Evolutionary conservation across 2,113 vertebrate species (phyloP).

Genomic region (Charina bottae): DNA sequence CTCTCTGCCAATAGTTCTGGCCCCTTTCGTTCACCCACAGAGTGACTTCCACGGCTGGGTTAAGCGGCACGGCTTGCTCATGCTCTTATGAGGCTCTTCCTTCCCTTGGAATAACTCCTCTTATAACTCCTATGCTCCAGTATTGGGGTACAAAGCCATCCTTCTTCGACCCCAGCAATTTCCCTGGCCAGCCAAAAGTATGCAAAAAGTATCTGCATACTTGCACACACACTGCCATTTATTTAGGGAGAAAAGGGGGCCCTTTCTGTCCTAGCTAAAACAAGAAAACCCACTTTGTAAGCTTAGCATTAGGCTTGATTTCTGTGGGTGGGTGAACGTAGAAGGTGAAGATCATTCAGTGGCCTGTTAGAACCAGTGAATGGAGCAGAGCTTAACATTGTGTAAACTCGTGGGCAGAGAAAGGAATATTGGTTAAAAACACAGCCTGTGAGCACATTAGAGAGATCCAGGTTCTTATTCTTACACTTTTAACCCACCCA

Average conservation of each 20-base stretch:
- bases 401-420: too few species aligned
- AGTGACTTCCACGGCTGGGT: not conserved
- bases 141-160: not conserved
- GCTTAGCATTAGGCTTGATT: not conserved
- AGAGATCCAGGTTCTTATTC: too few species aligned
- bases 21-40: not conserved
- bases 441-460: too few species aligned
- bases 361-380: too few species aligned
- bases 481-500: too few species aligned
- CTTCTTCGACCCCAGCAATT: not conserved
- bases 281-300: not conserved
- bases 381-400: too few species aligned
- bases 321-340: not conserved
- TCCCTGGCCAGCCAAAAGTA: not conserved
- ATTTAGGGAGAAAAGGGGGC: not conserved
- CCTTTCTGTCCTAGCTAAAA: not conserved
- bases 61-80: not conserved
- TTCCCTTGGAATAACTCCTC: not conserved
- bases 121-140: not conserved
- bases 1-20: not conserved
- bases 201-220: not conserved
- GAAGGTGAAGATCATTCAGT: too few species aligned
- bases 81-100: not conserved
- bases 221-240: not conserved
- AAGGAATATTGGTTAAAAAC: too few species aligned